phyloP scores from a whole-genome alignment of 2,113 vertebrate species.

The Pycnonotus jocosus region DNA sequence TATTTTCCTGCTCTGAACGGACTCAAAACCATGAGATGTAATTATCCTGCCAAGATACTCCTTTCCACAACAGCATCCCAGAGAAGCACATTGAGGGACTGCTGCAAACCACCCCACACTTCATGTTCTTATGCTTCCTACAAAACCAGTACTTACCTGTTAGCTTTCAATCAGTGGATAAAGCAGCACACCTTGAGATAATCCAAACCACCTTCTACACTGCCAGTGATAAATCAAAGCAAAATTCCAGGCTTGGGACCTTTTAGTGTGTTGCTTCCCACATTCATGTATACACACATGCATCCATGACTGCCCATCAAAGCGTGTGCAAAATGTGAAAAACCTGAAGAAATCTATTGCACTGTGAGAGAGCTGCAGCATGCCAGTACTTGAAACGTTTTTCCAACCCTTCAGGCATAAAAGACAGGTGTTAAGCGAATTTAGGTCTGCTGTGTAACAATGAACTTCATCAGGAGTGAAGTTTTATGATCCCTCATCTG shows the following conservation, averaged over 20 bases:
- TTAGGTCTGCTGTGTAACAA: neutral
- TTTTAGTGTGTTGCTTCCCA: neutral
- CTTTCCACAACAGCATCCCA: neutral
- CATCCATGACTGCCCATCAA: neutral
- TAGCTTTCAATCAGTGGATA: neutral
- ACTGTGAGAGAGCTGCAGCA: neutral
- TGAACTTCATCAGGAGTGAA: neutral
- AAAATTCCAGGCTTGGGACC: neutral
- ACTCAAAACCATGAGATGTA: neutral
- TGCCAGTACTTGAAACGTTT: neutral
- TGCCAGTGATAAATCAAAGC: neutral
- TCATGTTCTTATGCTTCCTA: neutral
- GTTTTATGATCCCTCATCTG: neutral
- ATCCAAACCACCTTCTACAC: neutral
- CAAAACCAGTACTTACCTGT: neutral
- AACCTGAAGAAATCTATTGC: neutral
- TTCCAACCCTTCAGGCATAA: neutral
- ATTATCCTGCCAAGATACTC: neutral
- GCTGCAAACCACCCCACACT: neutral
- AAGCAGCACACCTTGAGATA: neutral
- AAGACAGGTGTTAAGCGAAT: neutral
- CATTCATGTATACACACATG: fast-evolving
- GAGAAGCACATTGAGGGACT: neutral
- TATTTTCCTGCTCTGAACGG: neutral
- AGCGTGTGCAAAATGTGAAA: fast-evolving